Evolutionary conservation across 2,888 invertebrate species (phyloP).

Genomic region (Parochlus steinenii): DNA sequence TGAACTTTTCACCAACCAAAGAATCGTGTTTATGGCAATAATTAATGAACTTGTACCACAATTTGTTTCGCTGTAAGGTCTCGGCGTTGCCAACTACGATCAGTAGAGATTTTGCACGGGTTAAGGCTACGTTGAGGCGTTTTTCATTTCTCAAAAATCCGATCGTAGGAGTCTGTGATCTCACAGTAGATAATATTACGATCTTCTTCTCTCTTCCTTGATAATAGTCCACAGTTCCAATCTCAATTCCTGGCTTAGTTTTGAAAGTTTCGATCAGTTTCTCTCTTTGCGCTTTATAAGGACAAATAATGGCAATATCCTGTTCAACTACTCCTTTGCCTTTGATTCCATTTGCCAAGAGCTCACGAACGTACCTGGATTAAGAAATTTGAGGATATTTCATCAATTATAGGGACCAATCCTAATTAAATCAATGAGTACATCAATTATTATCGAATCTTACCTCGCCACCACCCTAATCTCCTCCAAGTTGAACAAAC

Average conservation of each 20-base stretch:
- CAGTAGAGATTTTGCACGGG: constrained; percentile 4
- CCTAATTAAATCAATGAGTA: no score
- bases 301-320: constrained; percentile 3
- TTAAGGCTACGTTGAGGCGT: constrained; percentile 8
- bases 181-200: constrained; percentile 1
- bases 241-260: background rate
- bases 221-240: constrained; percentile 8
- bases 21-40: background rate
- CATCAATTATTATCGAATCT: no score
- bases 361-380: background rate
- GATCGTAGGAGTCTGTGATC: constrained; percentile 4
- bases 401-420: no score
- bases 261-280: background rate
- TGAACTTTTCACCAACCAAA: background rate
- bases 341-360: background rate
- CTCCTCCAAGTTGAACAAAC: background rate
- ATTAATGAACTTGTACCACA: constrained; percentile 5
- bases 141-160: constrained; percentile 8
- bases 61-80: background rate
- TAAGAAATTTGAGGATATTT: no score
- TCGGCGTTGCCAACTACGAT: constrained; percentile 8
- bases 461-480: background rate
- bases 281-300: constrained; percentile 1
- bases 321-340: background rate
- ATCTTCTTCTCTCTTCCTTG: constrained; percentile 6